These are phyloP conservation scores for Miniopterus natalensis DNA, from an alignment of 2,113 vertebrate genomes.

Conservation along the genomic window DNA sequence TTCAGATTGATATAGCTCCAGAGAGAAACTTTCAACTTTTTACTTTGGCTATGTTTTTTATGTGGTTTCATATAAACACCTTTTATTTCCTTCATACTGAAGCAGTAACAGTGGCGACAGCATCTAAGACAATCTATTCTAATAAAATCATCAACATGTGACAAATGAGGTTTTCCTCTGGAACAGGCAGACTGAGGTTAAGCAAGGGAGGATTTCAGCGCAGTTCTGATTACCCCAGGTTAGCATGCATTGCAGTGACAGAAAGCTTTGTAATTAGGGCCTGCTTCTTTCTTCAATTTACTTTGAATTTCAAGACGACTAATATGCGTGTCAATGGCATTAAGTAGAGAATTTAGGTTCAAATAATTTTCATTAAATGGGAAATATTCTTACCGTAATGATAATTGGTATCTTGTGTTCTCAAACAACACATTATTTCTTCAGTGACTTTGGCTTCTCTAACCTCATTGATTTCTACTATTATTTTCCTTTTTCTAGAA, in stretches of 20 bases:
- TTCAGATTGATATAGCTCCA: background rate
- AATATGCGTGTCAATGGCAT: conserved; percentile 44
- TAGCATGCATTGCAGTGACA: background rate
- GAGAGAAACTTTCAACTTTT: background rate
- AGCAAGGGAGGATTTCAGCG: background rate
- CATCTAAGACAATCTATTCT: background rate
- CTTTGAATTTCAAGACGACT: conserved; percentile 51
- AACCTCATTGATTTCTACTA: conserved; percentile 52
- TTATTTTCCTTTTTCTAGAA: conserved; percentile 51
- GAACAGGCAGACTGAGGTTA: background rate
- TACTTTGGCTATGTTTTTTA: background rate
- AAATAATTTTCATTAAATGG: conserved; percentile 67
- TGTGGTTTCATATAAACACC: background rate
- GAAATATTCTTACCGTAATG: conserved; percentile 65
- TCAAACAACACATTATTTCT: conserved; percentile 77
- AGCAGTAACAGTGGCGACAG: background rate
- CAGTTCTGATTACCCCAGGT: background rate
- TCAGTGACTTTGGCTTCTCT: conserved; percentile 53
- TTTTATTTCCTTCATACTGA: conserved; percentile 34
- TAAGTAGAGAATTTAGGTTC: conserved; percentile 48
- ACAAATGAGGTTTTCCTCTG: background rate
- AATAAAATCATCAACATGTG: conserved; percentile 39
- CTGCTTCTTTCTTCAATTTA: conserved; percentile 22
- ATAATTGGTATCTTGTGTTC: conserved; percentile 75
- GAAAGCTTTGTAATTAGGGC: conserved; percentile 35